phyloP scores from a whole-genome alignment of 1,140 invertebrate species.

The Hermatobates lingyangjiaoensis region DNA sequence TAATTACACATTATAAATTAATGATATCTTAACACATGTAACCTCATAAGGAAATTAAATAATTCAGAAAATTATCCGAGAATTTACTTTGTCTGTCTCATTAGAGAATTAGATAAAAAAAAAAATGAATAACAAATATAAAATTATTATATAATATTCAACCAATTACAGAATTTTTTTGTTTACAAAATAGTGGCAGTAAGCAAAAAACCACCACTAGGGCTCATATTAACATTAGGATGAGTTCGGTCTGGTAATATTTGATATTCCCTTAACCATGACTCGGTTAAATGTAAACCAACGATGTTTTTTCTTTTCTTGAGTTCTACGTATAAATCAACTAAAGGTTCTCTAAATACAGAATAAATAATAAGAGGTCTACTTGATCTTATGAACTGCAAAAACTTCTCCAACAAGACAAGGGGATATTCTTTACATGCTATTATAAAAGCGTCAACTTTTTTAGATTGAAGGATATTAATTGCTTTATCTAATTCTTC shows the following conservation, averaged over 20 bases:
- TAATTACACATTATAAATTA: too few relatives aligned
- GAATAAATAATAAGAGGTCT: conserved; percentile 71
- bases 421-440: conserved; percentile 66
- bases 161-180: too few relatives aligned
- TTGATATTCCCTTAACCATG: conserved; percentile 79
- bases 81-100: too few relatives aligned
- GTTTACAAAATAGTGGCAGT: conserved; percentile 9
- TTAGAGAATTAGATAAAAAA: too few relatives aligned
- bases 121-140: too few relatives aligned
- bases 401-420: conserved; percentile 50
- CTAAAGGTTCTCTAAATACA: conserved; percentile 54
- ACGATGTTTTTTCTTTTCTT: conserved; percentile 47
- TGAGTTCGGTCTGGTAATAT: conserved; percentile 66
- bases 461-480: conserved; percentile 29
- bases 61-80: too few relatives aligned
- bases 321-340: conserved; percentile 56
- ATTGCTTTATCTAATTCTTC: conserved; percentile 40
- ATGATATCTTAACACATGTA: too few relatives aligned
- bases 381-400: conserved; percentile 53
- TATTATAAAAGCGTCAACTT: conserved; percentile 62
- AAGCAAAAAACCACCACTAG: conserved; percentile 35
- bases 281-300: conserved; percentile 57
- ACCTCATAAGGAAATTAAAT: too few relatives aligned
- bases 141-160: too few relatives aligned
- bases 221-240: conserved; percentile 59